A percentile compares a stretch with the other conserved stretches of the same genome.
These are phyloP conservation scores for Malthinus flaveolus DNA, from an alignment of 2,888 invertebrate species.

Conservation along the genomic window DNA sequence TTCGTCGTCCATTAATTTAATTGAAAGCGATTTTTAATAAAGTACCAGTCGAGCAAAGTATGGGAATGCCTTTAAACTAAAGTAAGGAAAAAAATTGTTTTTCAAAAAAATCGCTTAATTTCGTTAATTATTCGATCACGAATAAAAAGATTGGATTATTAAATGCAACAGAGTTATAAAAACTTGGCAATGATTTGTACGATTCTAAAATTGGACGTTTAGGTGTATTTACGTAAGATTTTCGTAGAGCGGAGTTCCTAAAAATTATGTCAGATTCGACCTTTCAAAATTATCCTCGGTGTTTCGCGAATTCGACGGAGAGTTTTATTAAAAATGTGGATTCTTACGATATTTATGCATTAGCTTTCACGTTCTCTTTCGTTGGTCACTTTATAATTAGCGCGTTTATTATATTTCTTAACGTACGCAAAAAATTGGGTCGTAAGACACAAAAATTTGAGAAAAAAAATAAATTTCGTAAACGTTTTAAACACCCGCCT, in stretches of 20 bases:
- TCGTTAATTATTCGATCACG: background rate
- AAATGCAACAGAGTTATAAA: conserved; percentile 10
- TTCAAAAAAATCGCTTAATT: background rate
- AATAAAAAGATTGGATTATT: background rate
- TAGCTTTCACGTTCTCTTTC: background rate
- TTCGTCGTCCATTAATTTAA: too few species aligned
- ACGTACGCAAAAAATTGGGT: background rate
- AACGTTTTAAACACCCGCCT: background rate
- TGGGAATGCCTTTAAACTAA: background rate
- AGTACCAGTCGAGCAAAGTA: background rate
- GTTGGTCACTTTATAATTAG: background rate
- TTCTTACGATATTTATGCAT: background rate
- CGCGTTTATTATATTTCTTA: background rate
- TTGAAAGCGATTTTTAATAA: too few species aligned
- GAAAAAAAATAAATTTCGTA: background rate
- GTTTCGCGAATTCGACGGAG: conserved; percentile 6
- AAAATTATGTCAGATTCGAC: conserved; percentile 14
- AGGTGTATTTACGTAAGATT: conserved; percentile 23
- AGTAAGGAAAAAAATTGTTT: background rate
- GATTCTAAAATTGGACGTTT: conserved; percentile 28
- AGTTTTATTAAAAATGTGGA: background rate
- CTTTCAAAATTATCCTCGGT: conserved; percentile 12
- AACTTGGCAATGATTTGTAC: conserved; percentile 30
- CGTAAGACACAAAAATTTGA: background rate
- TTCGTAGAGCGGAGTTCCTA: conserved; percentile 3